Conservation (phyloP, 2,797 vertebrate species). For the Anabas testudineus region DNA sequence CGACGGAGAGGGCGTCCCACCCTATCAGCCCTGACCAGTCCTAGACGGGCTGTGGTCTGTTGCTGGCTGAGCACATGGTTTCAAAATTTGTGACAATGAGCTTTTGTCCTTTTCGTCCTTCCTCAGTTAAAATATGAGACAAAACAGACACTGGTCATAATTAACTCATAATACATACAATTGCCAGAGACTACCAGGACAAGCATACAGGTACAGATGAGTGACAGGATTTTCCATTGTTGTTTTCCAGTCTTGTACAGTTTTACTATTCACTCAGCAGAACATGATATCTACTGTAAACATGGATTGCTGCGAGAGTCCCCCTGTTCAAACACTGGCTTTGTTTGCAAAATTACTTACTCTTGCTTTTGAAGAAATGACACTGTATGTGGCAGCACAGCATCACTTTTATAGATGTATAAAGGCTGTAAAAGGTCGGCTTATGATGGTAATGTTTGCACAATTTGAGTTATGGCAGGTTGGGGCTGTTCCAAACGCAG, state of each 20-base stretch:
- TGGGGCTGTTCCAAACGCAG: slow-evolving; percentile 24
- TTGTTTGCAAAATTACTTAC: slow-evolving; percentile 69
- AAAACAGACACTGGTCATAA: slow-evolving; percentile 15
- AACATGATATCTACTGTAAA: slow-evolving; percentile 66
- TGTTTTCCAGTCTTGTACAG: slow-evolving; percentile 41
- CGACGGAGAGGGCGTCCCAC: slow-evolving; percentile 72
- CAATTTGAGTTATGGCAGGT: slow-evolving; percentile 39
- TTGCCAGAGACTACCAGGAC: slow-evolving; percentile 18
- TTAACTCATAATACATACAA: slow-evolving; percentile 4
- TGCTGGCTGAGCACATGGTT: slow-evolving; percentile 38
- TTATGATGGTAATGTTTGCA: slow-evolving; percentile 56
- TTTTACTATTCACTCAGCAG: slow-evolving; percentile 38
- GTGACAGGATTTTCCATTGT: slow-evolving; percentile 7
- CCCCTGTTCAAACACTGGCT: slow-evolving; percentile 66
- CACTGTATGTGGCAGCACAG: slow-evolving; percentile 26
- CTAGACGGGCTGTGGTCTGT: slow-evolving; percentile 53
- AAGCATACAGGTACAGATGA: slow-evolving; percentile 5
- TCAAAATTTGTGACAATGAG: slow-evolving; percentile 57
- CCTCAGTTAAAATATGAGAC: slow-evolving; percentile 33
- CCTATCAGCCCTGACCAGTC: slow-evolving; percentile 56
- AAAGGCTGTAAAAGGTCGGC: slow-evolving; percentile 58
- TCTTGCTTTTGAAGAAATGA: slow-evolving; percentile 60
- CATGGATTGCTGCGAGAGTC: slow-evolving; percentile 64
- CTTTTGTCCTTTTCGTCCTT: slow-evolving; percentile 68
- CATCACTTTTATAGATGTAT: slow-evolving; percentile 56